Evolutionary conservation across 1,140 invertebrate species (phyloP).

Genomic region (Sinonovacula constricta): DNA sequence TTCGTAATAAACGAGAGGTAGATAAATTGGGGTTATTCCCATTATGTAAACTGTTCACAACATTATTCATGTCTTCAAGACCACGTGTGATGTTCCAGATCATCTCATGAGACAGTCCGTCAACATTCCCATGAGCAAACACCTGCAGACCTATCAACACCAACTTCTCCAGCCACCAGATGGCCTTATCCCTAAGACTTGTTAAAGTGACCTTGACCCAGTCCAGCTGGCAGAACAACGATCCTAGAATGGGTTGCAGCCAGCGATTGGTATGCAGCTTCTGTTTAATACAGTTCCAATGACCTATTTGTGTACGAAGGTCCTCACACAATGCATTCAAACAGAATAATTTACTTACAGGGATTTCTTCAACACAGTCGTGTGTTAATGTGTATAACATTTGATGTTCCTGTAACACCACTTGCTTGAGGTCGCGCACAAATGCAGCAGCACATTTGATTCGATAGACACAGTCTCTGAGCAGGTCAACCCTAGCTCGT

Average conservation of each 20-base stretch:
- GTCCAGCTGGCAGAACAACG: constrained; percentile 68
- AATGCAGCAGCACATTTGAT: constrained; percentile 65
- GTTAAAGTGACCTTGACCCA: constrained; percentile 61
- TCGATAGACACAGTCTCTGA: constrained; percentile 70
- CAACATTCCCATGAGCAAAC: constrained; percentile 74
- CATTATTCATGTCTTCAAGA: constrained; percentile 76
- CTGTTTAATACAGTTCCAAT: constrained; percentile 77
- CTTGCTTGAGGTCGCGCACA: constrained; percentile 70
- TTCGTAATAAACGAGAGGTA: no score
- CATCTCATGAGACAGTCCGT: constrained; percentile 69
- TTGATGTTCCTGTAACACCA: constrained; percentile 70
- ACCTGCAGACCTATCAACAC: constrained; percentile 75
- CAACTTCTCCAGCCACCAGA: constrained; percentile 75
- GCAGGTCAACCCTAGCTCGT: constrained; percentile 69
- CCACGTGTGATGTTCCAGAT: constrained; percentile 76
- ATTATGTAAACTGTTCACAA: constrained; percentile 60
- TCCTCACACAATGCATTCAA: constrained; percentile 76
- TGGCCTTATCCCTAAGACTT: constrained; percentile 64
- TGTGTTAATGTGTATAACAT: constrained; percentile 72
- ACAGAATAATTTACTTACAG: constrained; percentile 74
- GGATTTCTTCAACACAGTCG: constrained; percentile 62
- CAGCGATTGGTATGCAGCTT: constrained; percentile 71
- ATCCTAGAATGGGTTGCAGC: constrained; percentile 66
- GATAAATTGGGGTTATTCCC: no score
- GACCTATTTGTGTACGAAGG: constrained; percentile 72